Base-by-base conservation (phyloP, 1,140 invertebrate species). In the Drosophila prosaltans region DNA sequence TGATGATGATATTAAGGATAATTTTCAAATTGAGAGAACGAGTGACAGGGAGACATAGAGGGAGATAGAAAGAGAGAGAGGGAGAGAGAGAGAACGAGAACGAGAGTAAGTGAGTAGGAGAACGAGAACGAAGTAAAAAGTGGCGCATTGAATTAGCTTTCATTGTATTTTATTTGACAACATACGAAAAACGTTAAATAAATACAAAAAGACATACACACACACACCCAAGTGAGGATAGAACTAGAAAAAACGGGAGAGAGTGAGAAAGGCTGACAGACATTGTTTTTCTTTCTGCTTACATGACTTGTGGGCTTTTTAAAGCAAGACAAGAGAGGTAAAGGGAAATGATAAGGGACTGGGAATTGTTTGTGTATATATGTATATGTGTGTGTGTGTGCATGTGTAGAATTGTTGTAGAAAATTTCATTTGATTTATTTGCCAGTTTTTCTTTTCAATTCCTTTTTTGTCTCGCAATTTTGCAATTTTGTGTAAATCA, bases 351-450 rank as follows among this genome's bases (percentile, higher is more conserved):
- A 1, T 24, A 26, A 51, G 45, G 4, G 8, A 26, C 24, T 26
- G 21, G 21, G 24, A 8, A 10, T 24, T 10, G 21, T 24, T 7
- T 48, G 16, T 16, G 16, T 16, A 16, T 16, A 16, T 16, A 16
- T 26, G 45, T 48, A 7, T 48, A 2, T 21, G 45, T 21, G 36
- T n/a, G 59, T 54, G 7, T 39, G 9, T 26, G 8, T 2, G 16
- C 10, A 2, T 8, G 30, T 24, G 21, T 11, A 62, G 55, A 81
- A 67, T 71, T 70, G 81, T 85, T 83, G 77, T 83, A 76, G 75
- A 85, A 51, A 85, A 85, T 88, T 88, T 88, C 72, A 88, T 88
- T 85, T 85, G 82, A 85, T 85, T 85, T 85, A 88, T 85, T 85
- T 85, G 83, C 79, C 83, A 82, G 82, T 86, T 88, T 51, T 84